Percentiles rank a stretch among this genome's conserved stretches.
Conservation (phyloP, 2,888 invertebrate genomes). For the Drosophila emarginata region DNA sequence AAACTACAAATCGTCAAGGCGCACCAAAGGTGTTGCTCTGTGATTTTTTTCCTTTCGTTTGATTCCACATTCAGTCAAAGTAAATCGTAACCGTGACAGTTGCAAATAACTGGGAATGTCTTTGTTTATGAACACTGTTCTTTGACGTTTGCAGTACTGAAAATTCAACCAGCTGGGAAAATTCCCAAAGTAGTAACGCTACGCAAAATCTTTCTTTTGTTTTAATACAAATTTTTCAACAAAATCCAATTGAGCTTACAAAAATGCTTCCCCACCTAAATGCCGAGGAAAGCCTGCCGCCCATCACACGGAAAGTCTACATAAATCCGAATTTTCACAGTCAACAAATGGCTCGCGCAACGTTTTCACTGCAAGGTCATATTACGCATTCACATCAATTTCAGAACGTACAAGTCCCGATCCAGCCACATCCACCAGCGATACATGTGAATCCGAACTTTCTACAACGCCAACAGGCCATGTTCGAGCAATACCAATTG, state of each 20-base stretch:
- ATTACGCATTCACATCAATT: constrained; percentile 27
- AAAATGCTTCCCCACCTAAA: constrained; percentile 60
- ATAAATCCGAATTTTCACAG: constrained; percentile 81
- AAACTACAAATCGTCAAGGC: no score
- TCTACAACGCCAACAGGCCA: constrained; percentile 67
- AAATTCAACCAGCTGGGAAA: not conserved
- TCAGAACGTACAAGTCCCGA: not conserved
- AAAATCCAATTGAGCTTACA: not conserved
- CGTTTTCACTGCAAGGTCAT: constrained; percentile 56
- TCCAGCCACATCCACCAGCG: constrained; percentile 45
- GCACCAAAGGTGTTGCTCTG: no score
- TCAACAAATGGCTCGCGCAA: constrained; percentile 32
- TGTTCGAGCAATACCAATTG: constrained; percentile 72
- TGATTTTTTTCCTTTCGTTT: no score
- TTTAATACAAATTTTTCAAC: not conserved
- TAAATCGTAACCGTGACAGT: no score
- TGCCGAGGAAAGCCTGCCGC: constrained; percentile 81
- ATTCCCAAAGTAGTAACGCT: not conserved
- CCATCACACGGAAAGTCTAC: constrained; percentile 71
- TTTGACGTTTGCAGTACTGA: not conserved
- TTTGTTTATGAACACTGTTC: not conserved
- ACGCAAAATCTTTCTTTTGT: not conserved
- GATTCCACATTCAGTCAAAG: no score
- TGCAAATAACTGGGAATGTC: no score
- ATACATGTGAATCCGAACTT: constrained; percentile 82